Base-by-base conservation (phyloP, 2,888 invertebrate species). In the Oegoconia quadripuncta region DNA sequence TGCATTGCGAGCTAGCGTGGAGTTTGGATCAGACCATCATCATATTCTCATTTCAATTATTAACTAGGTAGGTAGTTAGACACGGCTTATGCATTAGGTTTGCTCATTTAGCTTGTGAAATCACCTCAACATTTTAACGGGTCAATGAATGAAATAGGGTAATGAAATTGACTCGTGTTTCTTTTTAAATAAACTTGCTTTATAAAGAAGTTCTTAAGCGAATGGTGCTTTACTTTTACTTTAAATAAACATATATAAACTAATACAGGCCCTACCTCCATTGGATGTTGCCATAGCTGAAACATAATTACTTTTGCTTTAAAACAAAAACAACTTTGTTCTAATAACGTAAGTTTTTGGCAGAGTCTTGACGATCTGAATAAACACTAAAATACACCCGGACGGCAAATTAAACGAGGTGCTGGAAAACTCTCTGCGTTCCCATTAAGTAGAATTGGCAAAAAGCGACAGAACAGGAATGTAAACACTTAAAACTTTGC, bases 401-500 rank as follows among this genome's bases (percentile, higher is more conserved):
- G 56, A 53, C 56, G 53, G 61, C 65, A 68, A 81, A 82, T 82
- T 79, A 79, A 81, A 76, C 68, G 74, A 70, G 74, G 73, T 74
- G 72, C 64, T 64, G 69, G 61, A 66, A 64, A 75, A 70, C 73
- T 77, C 67, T 52, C 71, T 64, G 67, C 71, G 71, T 77, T 67
- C 67, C 78, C 70, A 79, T 82, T 80, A 79, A 76, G 71, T 74
- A 72, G 72, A 77, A 78, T 83, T 75, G 78, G 80, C 78, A 82
- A 83, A 83, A 82, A 81, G 82, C 81, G 74, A 75, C 79, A 74
- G 76, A 79, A 80, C 80, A 75, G 74, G 73, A 84, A 80, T 81
- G 78, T 82, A 84, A 84, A 82, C 82, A 84, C 83, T 84, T 82
- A 80, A 84, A 83, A 84, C 78, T 83, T 83, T 78, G 62, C 74